Evolutionary conservation across 2,797 vertebrate species (phyloP).

Genomic region (Australoheros facetus): DNA sequence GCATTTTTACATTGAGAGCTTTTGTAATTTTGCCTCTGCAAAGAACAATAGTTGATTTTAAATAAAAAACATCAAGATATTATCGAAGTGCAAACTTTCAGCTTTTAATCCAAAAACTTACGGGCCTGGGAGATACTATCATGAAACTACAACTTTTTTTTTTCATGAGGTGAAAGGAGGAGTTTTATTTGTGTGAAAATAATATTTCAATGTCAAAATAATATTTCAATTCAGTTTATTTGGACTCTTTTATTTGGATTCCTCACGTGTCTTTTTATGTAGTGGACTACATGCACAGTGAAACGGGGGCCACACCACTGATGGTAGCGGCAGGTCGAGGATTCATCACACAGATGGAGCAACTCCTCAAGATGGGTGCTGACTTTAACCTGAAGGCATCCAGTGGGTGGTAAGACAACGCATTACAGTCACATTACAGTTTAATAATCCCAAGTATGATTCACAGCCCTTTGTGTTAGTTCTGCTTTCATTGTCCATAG

Average conservation of each 20-base stretch:
- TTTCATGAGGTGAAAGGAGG: neutral
- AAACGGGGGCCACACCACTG: slow-evolving; percentile 88
- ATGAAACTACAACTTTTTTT: neutral
- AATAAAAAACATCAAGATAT: too few relatives aligned
- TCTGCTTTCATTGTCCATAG: neutral
- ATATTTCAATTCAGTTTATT: neutral
- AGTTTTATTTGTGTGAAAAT: neutral
- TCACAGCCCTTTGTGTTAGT: neutral
- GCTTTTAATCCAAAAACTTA: too few relatives aligned
- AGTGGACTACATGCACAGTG: slow-evolving; percentile 95
- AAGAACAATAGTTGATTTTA: too few relatives aligned
- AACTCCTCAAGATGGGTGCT: slow-evolving; percentile 92
- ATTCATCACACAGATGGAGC: slow-evolving; percentile 88
- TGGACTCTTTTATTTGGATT: neutral
- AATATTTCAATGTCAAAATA: too few relatives aligned
- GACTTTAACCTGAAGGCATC: slow-evolving; percentile 86
- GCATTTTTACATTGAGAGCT: too few relatives aligned
- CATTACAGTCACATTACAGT: neutral
- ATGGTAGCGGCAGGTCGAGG: slow-evolving; percentile 92
- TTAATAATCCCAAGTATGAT: neutral
- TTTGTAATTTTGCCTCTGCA: too few relatives aligned
- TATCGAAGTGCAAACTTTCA: too few relatives aligned
- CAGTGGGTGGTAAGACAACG: slow-evolving; percentile 88
- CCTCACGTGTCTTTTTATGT: neutral
- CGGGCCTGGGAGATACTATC: neutral